A percentile compares a stretch with the other conserved stretches of the same genome.
Conservation (phyloP, 2,888 invertebrate genomes). For the Prenolepis imparis region DNA sequence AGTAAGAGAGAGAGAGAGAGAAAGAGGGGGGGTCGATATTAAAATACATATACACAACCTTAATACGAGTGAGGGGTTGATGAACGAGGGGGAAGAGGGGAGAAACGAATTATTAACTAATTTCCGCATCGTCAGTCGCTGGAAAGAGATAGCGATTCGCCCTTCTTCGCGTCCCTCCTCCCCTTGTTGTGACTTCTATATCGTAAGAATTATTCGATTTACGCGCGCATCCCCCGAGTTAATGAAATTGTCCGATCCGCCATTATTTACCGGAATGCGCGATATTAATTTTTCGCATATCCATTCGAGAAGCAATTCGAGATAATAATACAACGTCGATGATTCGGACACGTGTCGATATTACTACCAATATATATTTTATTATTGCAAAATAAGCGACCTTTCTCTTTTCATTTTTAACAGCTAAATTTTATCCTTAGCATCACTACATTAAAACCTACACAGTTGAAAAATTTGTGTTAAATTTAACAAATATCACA, state of each 20-base stretch:
- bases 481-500: too few species aligned
- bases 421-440: too few species aligned
- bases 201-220: conserved; percentile 57
- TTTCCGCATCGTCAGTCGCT: conserved; percentile 3
- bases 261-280: conserved; percentile 71
- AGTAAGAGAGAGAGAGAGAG: neutral
- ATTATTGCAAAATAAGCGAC: too few species aligned
- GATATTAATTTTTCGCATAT: conserved; percentile 64
- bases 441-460: too few species aligned
- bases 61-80: conserved; percentile 66
- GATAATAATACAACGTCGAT: neutral
- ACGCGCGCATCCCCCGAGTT: conserved; percentile 58
- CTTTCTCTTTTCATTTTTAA: too few species aligned
- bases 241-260: conserved; percentile 78
- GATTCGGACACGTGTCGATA: neutral
- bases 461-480: too few species aligned
- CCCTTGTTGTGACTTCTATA: conserved; percentile 49
- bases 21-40: conserved; percentile 73
- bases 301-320: conserved; percentile 3
- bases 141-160: conserved; percentile 16
- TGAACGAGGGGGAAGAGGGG: conserved; percentile 53
- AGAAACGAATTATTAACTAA: conserved; percentile 34
- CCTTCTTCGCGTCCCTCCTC: neutral
- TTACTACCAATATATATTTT: too few species aligned
- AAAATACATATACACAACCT: conserved; percentile 75